phyloP scores from a whole-genome alignment of 2,113 vertebrate species.

The Polypterus senegalus region DNA sequence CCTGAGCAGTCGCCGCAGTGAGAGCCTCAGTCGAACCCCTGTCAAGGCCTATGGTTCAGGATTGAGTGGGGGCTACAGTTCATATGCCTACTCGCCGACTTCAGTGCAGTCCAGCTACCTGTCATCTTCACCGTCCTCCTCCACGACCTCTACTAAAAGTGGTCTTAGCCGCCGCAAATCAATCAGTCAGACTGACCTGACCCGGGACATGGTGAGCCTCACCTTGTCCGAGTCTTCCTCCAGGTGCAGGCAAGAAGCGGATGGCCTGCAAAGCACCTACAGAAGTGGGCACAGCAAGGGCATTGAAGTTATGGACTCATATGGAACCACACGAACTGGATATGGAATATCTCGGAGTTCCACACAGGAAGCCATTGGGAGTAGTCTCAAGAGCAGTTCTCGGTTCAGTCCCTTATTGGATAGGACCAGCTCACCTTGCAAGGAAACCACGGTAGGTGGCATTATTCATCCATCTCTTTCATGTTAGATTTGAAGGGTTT shows the following conservation, averaged over 20 bases:
- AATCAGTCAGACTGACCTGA: slow-evolving; percentile 79
- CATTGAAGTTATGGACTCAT: slow-evolving; percentile 36
- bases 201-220: slow-evolving; percentile 65
- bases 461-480: neutral
- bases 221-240: slow-evolving; percentile 45
- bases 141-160: slow-evolving; percentile 31
- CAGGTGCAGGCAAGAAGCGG: slow-evolving; percentile 32
- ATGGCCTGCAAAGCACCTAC: slow-evolving; percentile 39
- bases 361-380: slow-evolving; percentile 22
- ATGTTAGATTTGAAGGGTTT: too few species aligned
- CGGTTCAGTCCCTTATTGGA: slow-evolving; percentile 49
- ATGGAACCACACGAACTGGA: slow-evolving; percentile 17
- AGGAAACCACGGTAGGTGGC: slow-evolving; percentile 33
- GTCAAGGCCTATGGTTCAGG: slow-evolving; percentile 41
- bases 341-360: slow-evolving; percentile 20
- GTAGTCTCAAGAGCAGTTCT: slow-evolving; percentile 40
- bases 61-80: slow-evolving; percentile 47
- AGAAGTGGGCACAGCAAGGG: slow-evolving; percentile 32
- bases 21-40: slow-evolving; percentile 61
- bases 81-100: slow-evolving; percentile 26
- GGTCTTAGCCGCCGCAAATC: slow-evolving; percentile 67
- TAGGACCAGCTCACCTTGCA: slow-evolving; percentile 20
- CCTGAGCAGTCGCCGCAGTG: slow-evolving; percentile 50
- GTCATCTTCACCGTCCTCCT: slow-evolving; percentile 46
- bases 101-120: slow-evolving; percentile 45